Conservation (phyloP, 2,797 vertebrate genomes). For the Gallinago nigripennis region DNA sequence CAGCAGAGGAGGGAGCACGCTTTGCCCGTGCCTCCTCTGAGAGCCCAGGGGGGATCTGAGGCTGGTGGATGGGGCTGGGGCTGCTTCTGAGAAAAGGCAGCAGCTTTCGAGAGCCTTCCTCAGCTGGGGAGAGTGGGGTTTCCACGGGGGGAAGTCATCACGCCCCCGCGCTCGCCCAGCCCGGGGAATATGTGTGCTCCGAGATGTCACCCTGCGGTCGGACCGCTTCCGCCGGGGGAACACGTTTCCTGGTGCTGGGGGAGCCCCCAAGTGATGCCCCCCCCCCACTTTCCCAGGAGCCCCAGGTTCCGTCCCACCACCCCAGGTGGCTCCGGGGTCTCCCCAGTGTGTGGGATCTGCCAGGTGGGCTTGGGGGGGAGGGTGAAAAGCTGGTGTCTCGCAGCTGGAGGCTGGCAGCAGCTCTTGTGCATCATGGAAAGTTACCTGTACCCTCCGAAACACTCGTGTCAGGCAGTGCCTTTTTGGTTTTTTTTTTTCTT, state of each 20-base stretch:
- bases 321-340: neutral
- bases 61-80: neutral
- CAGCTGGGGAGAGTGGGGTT: neutral
- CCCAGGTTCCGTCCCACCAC: neutral
- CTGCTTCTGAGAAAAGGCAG: neutral
- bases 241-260: neutral
- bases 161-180: accelerated
- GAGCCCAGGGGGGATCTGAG: neutral
- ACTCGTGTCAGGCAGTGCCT: neutral
- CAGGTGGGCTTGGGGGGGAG: accelerated
- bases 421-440: constrained; percentile 48
- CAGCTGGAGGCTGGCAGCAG: neutral
- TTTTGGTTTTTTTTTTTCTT: neutral
- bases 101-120: accelerated
- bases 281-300: neutral
- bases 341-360: accelerated
- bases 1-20: accelerated
- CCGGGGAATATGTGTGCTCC: neutral
- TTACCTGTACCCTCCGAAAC: neutral
- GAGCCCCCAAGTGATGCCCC: neutral
- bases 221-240: neutral
- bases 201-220: neutral
- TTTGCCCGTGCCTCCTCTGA: neutral
- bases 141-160: neutral
- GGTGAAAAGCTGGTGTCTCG: neutral